Evolutionary conservation across 2,888 invertebrate species (phyloP).

Genomic region (Phengaris arion): DNA sequence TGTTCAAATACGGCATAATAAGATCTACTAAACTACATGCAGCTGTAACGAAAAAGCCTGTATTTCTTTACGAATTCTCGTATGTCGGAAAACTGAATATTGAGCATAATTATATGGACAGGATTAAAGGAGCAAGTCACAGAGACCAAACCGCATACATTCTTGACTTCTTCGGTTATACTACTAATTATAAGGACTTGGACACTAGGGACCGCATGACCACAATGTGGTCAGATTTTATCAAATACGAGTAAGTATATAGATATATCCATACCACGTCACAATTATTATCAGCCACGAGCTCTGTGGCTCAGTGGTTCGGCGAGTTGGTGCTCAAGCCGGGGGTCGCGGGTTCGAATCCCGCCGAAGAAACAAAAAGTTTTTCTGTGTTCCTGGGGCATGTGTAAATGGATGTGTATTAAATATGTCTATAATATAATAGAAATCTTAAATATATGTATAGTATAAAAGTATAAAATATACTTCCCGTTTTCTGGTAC

Average conservation of each 20-base stretch:
- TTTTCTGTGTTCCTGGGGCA: no score
- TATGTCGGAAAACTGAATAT: constrained; percentile 63
- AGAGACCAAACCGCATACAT: constrained; percentile 68
- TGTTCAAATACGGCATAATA: constrained; percentile 66
- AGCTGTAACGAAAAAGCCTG: constrained; percentile 46
- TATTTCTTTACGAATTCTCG: constrained; percentile 66
- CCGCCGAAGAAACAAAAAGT: no score
- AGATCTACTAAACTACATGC: constrained; percentile 63
- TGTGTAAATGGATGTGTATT: no score
- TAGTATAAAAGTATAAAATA: no score
- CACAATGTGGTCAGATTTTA: constrained; percentile 67
- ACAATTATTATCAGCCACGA: no score
- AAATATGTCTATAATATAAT: no score
- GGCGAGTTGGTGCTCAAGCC: no score
- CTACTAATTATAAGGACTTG: constrained; percentile 55
- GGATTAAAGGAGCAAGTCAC: constrained; percentile 64
- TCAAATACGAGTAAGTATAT: constrained; percentile 60
- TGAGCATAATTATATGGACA: constrained; percentile 60
- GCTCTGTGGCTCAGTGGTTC: no score
- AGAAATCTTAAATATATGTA: no score
- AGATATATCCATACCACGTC: not conserved
- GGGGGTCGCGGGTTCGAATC: no score
- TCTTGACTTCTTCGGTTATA: constrained; percentile 60
- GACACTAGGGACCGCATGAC: constrained; percentile 64
- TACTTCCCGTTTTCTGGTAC: no score